Conservation (phyloP, 2,888 invertebrate genomes). For the Erynnis tages region DNA sequence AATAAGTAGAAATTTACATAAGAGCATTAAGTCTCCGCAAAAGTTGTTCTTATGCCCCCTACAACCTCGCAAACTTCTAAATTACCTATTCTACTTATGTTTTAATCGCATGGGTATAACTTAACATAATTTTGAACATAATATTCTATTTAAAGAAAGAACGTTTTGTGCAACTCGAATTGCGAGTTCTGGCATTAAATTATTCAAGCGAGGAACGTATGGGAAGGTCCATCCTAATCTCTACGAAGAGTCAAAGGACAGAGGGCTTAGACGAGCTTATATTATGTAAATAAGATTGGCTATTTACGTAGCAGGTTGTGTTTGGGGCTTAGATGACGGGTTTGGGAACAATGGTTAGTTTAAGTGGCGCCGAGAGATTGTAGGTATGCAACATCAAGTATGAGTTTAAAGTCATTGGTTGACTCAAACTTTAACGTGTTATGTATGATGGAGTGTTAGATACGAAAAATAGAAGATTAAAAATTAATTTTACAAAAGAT, state of each 20-base stretch:
- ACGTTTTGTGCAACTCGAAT: conserved; percentile 7
- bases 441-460: too few species aligned
- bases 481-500: too few species aligned
- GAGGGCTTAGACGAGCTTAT: conserved; percentile 14
- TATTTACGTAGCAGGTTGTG: conserved; percentile 9
- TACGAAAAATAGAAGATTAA: too few species aligned
- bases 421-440: too few species aligned
- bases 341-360: background rate
- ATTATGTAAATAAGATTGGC: conserved; percentile 25
- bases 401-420: too few species aligned
- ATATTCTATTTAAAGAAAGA: background rate
- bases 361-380: background rate
- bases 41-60: too few species aligned
- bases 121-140: conserved; percentile 1
- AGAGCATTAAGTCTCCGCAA: too few species aligned
- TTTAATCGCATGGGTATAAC: background rate
- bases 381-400: too few species aligned
- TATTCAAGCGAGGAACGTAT: conserved; percentile 16
- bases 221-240: conserved; percentile 21
- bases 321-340: conserved; percentile 9
- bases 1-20: too few species aligned
- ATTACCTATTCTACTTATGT: too few species aligned
- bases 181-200: conserved; percentile 17
- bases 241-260: conserved; percentile 24
- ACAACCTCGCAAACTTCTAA: too few species aligned